phyloP scores from a whole-genome alignment of 2,888 invertebrate genomes.

The Sphaerophoria taeniata region DNA sequence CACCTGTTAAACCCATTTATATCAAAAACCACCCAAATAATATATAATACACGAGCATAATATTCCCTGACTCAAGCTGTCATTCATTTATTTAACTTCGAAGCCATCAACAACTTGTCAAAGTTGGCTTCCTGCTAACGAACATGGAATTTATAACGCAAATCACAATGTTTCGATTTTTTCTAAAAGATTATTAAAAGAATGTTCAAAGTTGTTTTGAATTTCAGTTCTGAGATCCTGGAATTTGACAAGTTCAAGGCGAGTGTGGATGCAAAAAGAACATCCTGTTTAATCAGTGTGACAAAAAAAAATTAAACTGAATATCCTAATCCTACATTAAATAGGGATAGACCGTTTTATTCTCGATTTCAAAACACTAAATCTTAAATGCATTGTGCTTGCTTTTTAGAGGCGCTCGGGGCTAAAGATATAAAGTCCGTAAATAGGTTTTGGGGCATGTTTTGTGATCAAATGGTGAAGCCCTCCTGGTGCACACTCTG shows the following conservation, averaged over 20 bases:
- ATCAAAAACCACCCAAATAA: background rate
- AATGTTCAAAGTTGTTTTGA: too few species aligned
- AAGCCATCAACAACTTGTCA: slow-evolving; percentile 23
- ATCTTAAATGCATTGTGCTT: background rate
- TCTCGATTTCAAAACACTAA: slow-evolving; percentile 3
- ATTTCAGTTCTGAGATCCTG: too few species aligned
- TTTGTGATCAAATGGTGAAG: slow-evolving; percentile 20
- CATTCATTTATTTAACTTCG: slow-evolving; percentile 15
- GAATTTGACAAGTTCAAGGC: too few species aligned
- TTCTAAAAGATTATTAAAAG: background rate
- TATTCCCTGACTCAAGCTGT: slow-evolving; percentile 1
- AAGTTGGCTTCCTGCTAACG: slow-evolving; percentile 20
- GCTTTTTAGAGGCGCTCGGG: too few species aligned
- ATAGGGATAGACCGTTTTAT: too few species aligned
- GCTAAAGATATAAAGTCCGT: background rate
- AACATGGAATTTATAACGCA: slow-evolving; percentile 24
- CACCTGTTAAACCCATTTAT: slow-evolving; percentile 9
- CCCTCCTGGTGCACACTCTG: slow-evolving; percentile 5
- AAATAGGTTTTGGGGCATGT: slow-evolving; percentile 10
- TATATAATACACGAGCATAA: too few species aligned
- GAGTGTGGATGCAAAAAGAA: too few species aligned
- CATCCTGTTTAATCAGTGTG: too few species aligned
- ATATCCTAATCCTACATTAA: too few species aligned
- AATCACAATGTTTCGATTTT: background rate
- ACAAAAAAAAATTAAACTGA: background rate